These are phyloP conservation scores for Plutella xylostella DNA, from an alignment of 2,888 invertebrate species.

Conservation along the genomic window DNA sequence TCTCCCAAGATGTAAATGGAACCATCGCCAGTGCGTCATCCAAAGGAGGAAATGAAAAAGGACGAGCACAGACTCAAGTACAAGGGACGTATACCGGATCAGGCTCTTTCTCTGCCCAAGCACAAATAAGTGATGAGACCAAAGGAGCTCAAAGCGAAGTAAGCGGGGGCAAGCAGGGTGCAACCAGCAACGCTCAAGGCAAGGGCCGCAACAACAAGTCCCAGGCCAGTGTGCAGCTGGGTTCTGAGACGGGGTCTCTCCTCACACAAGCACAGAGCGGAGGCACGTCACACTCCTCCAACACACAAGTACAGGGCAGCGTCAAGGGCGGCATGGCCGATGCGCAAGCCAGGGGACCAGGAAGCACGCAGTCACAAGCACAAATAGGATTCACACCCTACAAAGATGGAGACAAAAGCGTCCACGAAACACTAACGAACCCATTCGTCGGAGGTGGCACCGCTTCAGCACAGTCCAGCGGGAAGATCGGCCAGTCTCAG, in stretches of 20 bases:
- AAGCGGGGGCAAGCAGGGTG: constrained; percentile 79
- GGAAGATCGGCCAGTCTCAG: constrained; percentile 82
- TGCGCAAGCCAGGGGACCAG: constrained; percentile 86
- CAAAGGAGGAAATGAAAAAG: constrained; percentile 80
- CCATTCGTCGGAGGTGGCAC: constrained; percentile 82
- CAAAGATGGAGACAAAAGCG: constrained; percentile 68
- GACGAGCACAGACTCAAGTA: constrained; percentile 85
- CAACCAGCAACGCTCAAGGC: constrained; percentile 81
- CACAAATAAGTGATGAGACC: constrained; percentile 80
- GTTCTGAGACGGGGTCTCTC: constrained; percentile 81
- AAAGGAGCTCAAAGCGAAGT: constrained; percentile 79
- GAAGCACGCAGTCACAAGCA: constrained; percentile 88
- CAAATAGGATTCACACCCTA: constrained; percentile 88
- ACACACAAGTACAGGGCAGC: constrained; percentile 83
- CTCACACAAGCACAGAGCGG: constrained; percentile 81
- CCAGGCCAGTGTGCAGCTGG: constrained; percentile 81
- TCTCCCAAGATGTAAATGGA: constrained; percentile 67
- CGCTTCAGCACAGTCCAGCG: constrained; percentile 82
- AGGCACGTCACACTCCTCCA: constrained; percentile 81
- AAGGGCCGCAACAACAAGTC: constrained; percentile 80
- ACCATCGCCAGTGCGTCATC: constrained; percentile 83
- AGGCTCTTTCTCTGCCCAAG: constrained; percentile 86
- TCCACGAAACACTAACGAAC: constrained; percentile 52
- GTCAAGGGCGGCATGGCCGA: constrained; percentile 87
- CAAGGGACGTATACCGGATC: constrained; percentile 82